Evolutionary conservation across 2,888 invertebrate genomes (phyloP).

Genomic region (Limnephilus auricula): DNA sequence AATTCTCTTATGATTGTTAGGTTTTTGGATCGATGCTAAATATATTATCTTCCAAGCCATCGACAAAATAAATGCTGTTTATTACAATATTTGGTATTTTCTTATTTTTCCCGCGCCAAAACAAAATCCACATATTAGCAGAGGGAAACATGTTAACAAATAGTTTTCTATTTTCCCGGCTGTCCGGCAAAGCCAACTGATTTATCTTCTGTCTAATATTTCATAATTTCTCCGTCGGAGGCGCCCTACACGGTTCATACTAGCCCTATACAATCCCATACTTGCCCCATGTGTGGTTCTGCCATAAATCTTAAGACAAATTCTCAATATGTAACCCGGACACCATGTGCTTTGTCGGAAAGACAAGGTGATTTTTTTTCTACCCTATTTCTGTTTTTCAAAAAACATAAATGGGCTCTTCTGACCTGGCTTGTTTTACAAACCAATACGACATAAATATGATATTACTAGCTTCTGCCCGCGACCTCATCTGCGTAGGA

Average conservation of each 20-base stretch:
- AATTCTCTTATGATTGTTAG: background rate
- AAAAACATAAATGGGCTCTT: background rate
- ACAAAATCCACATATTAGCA: background rate
- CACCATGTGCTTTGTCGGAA: constrained; percentile 31
- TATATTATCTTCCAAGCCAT: background rate
- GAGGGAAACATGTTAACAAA: constrained; percentile 28
- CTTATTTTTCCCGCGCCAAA: background rate
- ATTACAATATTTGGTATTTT: background rate
- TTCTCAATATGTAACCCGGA: constrained; percentile 60
- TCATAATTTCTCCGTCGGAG: constrained; percentile 57
- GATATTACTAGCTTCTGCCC: no score
- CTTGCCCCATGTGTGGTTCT: constrained; percentile 29
- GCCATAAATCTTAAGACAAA: constrained; percentile 62
- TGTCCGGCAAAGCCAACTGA: constrained; percentile 29
- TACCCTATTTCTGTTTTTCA: background rate
- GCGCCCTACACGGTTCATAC: background rate
- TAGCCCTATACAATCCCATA: background rate
- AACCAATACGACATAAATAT: background rate
- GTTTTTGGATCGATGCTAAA: background rate
- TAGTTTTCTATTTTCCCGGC: constrained; percentile 33
- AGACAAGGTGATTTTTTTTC: constrained; percentile 32
- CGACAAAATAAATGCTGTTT: background rate
- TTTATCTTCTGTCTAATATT: constrained; percentile 58
- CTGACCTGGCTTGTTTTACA: background rate
- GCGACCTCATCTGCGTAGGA: no score